Evolutionary conservation across 2,797 vertebrate genomes (phyloP).

Genomic region (Myotis vivesi): DNA sequence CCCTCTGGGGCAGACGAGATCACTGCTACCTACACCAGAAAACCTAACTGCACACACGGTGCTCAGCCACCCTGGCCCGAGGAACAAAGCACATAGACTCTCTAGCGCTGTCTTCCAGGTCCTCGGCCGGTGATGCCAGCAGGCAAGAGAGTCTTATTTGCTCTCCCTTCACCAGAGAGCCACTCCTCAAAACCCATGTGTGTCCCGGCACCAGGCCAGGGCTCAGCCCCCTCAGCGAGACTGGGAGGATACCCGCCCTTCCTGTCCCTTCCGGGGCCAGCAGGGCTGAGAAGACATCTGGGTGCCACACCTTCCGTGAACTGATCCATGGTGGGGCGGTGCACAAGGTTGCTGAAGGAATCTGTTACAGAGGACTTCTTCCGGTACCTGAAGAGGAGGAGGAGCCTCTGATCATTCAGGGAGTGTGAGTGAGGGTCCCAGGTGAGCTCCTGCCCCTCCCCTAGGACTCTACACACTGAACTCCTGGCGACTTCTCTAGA

Average conservation of each 20-base stretch:
- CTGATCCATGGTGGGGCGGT: slow-evolving; percentile 85
- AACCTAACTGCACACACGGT: not conserved
- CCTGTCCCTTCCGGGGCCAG: not conserved
- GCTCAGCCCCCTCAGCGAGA: not conserved
- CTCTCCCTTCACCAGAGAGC: not conserved
- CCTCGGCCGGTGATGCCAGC: not conserved
- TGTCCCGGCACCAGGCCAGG: not conserved
- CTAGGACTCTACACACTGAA: not conserved
- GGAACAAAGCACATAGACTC: not conserved
- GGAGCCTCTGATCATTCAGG: not conserved
- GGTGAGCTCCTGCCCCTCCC: not conserved
- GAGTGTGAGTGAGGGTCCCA: not conserved
- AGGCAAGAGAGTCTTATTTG: not conserved
- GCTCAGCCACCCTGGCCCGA: not conserved
- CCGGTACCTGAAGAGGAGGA: slow-evolving; percentile 86
- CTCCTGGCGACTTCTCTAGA: not conserved
- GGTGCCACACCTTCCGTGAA: slow-evolving; percentile 92
- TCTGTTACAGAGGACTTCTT: slow-evolving; percentile 90
- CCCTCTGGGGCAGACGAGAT: not conserved
- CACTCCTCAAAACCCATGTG: not conserved
- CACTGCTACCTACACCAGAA: too few relatives aligned
- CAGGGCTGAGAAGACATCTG: not conserved
- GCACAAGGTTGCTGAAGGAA: slow-evolving; percentile 90
- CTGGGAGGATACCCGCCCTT: not conserved
- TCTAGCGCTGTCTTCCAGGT: not conserved